Base-by-base conservation (phyloP, 2,113 vertebrate genomes). In the Carollia perspicillata region DNA sequence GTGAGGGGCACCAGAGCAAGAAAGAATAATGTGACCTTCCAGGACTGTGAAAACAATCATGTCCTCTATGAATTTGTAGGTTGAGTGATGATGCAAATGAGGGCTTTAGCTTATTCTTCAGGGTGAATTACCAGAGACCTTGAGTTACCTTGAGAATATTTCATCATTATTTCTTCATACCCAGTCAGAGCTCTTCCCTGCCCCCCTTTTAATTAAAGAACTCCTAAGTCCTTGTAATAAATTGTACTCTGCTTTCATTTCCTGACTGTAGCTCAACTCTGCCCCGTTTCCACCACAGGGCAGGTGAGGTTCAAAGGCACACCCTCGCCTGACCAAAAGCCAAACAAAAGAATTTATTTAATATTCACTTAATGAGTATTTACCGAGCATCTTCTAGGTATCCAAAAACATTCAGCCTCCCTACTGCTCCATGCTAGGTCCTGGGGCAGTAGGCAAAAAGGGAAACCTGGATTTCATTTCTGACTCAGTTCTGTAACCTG, bases 21-120 rank as follows among this genome's bases (percentile, higher is more conserved):
- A 96, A 97, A 84, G 68, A 97, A 66, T 96, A 85, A 96, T 66
- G 92, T 33, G 51, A 93, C 87, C 87, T 94, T 96, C 79, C 71
- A 88, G 88, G 49, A 40, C 84, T 92, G 33, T 63, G 77, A 63
- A 96, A 97, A 97, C 95, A 95, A n/a, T 77, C 22, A n/a, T 68
- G 47, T 89, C 91, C 96, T 97, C 80, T 87, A 5, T 90, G 95
- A 91, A 95, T 87, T 60, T 92, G 84, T 77, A 90, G 93, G 87
- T 95, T 96, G 96, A 97, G 53, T 75, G 60, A 97, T 91, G 72
- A 96, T 90, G 90, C 90, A 96, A 95, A 97, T 96, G 89, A 92
- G 44, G 33, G 47, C 71, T 84, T 85, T 47, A 65, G 60, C 72
- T 90, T 94, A 69, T 81, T 92, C 89, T 95, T 96, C 79, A 84